Base-by-base conservation (phyloP, 1,140 invertebrate genomes). In the Caenorhabditis briggsae region DNA sequence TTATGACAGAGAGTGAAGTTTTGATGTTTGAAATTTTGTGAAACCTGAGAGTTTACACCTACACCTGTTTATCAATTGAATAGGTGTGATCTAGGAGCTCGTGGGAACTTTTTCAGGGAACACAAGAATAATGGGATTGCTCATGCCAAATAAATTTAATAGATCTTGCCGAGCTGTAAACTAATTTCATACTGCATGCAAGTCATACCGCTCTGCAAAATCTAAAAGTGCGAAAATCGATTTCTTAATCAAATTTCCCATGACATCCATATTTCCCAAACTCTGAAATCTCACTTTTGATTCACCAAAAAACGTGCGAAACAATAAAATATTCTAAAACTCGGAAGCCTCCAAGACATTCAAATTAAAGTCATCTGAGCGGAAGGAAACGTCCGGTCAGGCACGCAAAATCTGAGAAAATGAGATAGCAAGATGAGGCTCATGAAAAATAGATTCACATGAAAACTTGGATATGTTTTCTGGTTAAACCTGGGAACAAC, bases 321-420 rank as follows among this genome's bases (percentile, higher is more conserved):
- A 53, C 64, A 53, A 43, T 50, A 78, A 78, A 78, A 23, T 50
- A 78, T 78, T 78, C 70, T 18, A n/a, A 46, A 64, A 25, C 23
- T 43, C 16, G 8, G 33, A 50, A 20, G 18, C 5, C 50, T n/a
- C 16, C 64, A 18, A 46, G 43, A 70, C 41, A 16, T n/a, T 23
- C 46, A 78, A 78, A 78, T 50, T 78, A 78, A 78, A 50, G n/a
- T 78, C 70, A 78, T 78, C 18, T 48, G 70, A 50, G 70, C 46
- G 70, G 18, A 78, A 78, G 70, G 43, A 53, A 50, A 23, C 43
- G n/a, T 25, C 46, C 46, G 70, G 46, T 50, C 12, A 78, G 50
- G 46, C 70, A 78, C 8, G 16, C 50, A 11, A 48, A 43, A 70
- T 70, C 64, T 70, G 5, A 46, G 64, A 70, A 78, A 53, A 20